Conservation (phyloP, 2,888 invertebrate genomes). For the Xestia rhomboidea region DNA sequence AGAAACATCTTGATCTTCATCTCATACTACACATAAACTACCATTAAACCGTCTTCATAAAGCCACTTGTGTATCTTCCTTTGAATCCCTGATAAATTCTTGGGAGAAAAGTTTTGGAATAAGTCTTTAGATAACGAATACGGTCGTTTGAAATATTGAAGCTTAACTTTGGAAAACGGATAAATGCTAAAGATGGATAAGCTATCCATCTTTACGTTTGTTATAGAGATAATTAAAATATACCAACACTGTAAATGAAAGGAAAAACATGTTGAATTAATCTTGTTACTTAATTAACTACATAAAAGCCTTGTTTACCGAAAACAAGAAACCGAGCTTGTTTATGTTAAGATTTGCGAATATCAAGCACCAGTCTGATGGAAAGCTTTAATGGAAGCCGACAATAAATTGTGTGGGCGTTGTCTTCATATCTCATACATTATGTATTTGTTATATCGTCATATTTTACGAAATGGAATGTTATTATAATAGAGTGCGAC, state of each 20-base stretch:
- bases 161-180: background rate
- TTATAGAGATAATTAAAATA: background rate
- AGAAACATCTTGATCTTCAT: background rate
- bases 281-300: background rate
- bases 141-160: background rate
- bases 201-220: too few relatives aligned
- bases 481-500: slow-evolving; percentile 6
- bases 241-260: background rate
- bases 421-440: slow-evolving; percentile 46
- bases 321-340: slow-evolving; percentile 12
- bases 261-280: background rate
- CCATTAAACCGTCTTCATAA: background rate
- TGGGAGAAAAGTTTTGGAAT: background rate
- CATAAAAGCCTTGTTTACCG: slow-evolving; percentile 19
- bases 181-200: background rate
- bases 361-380: slow-evolving; percentile 25
- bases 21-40: too few relatives aligned
- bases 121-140: background rate
- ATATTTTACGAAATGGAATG: slow-evolving; percentile 43
- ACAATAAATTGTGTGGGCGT: slow-evolving; percentile 41
- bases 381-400: slow-evolving; percentile 44
- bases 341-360: slow-evolving; percentile 4
- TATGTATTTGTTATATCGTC: slow-evolving; percentile 50
- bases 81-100: background rate
- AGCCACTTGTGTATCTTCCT: background rate